A percentile compares a stretch with the other conserved stretches of the same genome.
Evolutionary conservation across 2,888 invertebrate species (phyloP).

Genomic region (Cistogaster globosa): DNA sequence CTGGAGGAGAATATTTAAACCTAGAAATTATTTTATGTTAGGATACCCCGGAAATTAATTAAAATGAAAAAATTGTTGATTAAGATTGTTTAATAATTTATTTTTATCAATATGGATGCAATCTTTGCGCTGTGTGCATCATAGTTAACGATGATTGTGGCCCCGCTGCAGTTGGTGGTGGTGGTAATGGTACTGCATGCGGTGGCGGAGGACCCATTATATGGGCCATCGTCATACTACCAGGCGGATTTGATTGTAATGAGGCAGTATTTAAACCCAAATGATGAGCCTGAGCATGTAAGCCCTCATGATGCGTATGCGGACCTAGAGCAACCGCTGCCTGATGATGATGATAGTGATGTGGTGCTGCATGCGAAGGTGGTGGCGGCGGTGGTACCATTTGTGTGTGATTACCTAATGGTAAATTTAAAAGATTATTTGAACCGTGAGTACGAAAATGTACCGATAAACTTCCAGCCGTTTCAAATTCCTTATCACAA

Average conservation of each 20-base stretch:
- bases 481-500: constrained; percentile 81
- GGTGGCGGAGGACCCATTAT: constrained; percentile 79
- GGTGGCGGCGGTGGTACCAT: constrained; percentile 54
- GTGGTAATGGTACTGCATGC: constrained; percentile 77
- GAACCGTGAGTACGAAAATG: constrained; percentile 82
- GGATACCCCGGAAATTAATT: no score
- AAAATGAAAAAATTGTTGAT: no score
- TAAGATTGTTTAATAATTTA: background rate
- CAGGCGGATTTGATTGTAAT: constrained; percentile 75
- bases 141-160: constrained; percentile 79
- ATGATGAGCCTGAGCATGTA: constrained; percentile 76
- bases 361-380: constrained; percentile 34
- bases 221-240: constrained; percentile 78
- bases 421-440: constrained; percentile 77
- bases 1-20: no score
- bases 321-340: constrained; percentile 69
- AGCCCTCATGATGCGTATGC: constrained; percentile 66
- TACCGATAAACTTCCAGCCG: constrained; percentile 80
- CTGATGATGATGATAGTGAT: constrained; percentile 73
- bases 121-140: constrained; percentile 80
- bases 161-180: constrained; percentile 73
- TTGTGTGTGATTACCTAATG: constrained; percentile 73
- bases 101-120: constrained; percentile 79
- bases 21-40: no score
- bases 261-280: constrained; percentile 75